Base-by-base conservation (phyloP, 2,888 invertebrate genomes). In the Chaetogeoica ovagalla region DNA sequence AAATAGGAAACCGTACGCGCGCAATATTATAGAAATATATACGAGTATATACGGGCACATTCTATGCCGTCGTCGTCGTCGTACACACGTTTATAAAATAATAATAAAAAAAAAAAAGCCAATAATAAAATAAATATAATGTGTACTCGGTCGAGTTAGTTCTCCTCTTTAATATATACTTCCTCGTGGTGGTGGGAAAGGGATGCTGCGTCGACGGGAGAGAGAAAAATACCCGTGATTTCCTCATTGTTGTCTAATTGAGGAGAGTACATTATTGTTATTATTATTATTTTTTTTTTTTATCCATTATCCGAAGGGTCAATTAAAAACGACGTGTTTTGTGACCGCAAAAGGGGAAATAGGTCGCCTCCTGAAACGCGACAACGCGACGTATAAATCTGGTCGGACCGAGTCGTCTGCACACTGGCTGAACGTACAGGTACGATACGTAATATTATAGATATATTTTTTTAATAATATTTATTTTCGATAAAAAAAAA, bases 221-320 rank as follows among this genome's bases (percentile, higher is more conserved):
- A 7, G 43, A 5, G 23, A 19, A 55, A 43, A 30, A 43, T n/a
- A 21, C 48, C 55, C 39, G n/a, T 79, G 70, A 79, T 79, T 79
- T 79, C 30, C 39, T 69, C 55, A 71, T 79, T 79, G 79, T 79
- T 71, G 70, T 79, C 62, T 71, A 79, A 79, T 79, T 77, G 39
- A 79, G 55, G 57, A 63, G 30, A 30, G 30, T 30, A 30, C 4
- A 4, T n/a, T n/a, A n/a, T n/a, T n/a, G n/a, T n/a, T 55, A 43
- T 65, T 63, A 62, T 39, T 39, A 48, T 72, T 21, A n/a, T 17
- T 68, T 77, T 55, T 62, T 57, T 57, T 57, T 77, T 79, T 43
- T 55, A 71, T 79, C 43, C 55, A 48, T 66, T 70, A 69, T 55
- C 57, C 43, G 57, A 55, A 76, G 79, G 79, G 79, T 79, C 79